These are phyloP conservation scores for Drosophila willistoni DNA, from an alignment of 1,140 invertebrate genomes.

Conservation along the genomic window DNA sequence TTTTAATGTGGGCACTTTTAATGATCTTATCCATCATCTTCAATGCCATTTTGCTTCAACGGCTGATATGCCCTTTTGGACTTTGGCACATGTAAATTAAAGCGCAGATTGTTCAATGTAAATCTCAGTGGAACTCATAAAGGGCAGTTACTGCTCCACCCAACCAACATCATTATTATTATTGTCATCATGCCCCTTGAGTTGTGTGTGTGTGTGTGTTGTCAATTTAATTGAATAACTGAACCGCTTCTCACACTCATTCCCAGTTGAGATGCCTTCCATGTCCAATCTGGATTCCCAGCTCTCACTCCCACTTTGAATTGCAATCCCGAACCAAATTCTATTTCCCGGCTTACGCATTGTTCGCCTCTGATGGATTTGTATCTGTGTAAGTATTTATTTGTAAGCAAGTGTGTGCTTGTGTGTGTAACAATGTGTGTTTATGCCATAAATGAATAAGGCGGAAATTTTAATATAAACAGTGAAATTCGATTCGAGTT, in stretches of 20 bases:
- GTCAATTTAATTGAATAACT: slow-evolving; percentile 74
- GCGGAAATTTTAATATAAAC: slow-evolving; percentile 80
- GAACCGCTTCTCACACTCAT: slow-evolving; percentile 73
- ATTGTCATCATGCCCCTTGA: slow-evolving; percentile 43
- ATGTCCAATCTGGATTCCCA: slow-evolving; percentile 2
- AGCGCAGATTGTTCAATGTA: slow-evolving; percentile 45
- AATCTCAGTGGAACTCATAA: slow-evolving; percentile 28
- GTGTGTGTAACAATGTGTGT: background rate
- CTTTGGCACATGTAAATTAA: slow-evolving; percentile 55
- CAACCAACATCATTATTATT: slow-evolving; percentile 12
- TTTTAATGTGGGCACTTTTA: background rate
- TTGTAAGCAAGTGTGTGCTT: background rate
- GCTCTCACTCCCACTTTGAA: slow-evolving; percentile 12
- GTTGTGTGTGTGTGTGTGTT: slow-evolving; percentile 57
- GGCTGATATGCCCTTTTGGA: slow-evolving; percentile 32
- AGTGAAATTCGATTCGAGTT: slow-evolving; percentile 67
- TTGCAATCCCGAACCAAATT: slow-evolving; percentile 32
- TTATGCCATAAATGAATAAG: slow-evolving; percentile 61
- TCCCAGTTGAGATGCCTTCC: slow-evolving; percentile 20
- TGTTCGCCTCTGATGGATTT: slow-evolving; percentile 60
- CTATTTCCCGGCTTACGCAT: slow-evolving; percentile 58
- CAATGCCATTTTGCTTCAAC: slow-evolving; percentile 15
- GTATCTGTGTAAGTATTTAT: slow-evolving; percentile 25
- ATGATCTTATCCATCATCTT: slow-evolving; percentile 7
- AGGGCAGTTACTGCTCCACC: slow-evolving; percentile 22